These are phyloP conservation scores for Molanna angustata DNA, from an alignment of 2,888 invertebrate genomes.

Conservation along the genomic window DNA sequence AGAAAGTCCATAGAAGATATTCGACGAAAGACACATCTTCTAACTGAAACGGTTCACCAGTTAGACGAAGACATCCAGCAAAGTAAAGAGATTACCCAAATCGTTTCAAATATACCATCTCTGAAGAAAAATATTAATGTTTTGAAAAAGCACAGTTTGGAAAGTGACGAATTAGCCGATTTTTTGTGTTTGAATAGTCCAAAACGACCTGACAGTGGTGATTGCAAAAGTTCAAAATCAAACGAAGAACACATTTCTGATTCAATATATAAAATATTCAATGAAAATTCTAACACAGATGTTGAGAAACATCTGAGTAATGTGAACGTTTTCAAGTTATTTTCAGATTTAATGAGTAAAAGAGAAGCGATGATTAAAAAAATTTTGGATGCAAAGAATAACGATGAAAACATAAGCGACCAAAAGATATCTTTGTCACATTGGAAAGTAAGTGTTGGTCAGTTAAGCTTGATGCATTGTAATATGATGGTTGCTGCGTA, in stretches of 20 bases:
- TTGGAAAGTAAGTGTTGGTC: constrained; percentile 21
- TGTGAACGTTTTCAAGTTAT: constrained; percentile 14
- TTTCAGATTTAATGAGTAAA: constrained; percentile 4
- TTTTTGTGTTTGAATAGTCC: constrained; percentile 3
- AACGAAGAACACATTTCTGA: neutral
- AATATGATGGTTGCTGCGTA: constrained; percentile 9
- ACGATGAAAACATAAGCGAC: constrained; percentile 7
- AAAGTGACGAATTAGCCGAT: constrained; percentile 11
- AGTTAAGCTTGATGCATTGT: constrained; percentile 13
- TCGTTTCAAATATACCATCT: constrained; percentile 15
- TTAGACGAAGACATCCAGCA: constrained; percentile 16
- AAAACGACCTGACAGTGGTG: neutral
- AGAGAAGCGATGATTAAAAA: constrained; percentile 12
- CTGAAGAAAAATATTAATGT: constrained; percentile 14
- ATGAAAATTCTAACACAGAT: constrained; percentile 7
- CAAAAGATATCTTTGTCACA: neutral
- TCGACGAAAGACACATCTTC: constrained; percentile 13
- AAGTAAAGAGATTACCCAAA: constrained; percentile 7
- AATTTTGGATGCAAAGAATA: constrained; percentile 6
- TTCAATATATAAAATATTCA: neutral
- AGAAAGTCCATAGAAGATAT: constrained; percentile 6
- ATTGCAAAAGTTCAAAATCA: neutral
- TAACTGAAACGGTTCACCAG: constrained; percentile 13
- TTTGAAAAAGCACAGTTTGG: constrained; percentile 5
- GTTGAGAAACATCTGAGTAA: constrained; percentile 15